Conservation (phyloP, 1,140 invertebrate genomes). For the Drosophila hydei region DNA sequence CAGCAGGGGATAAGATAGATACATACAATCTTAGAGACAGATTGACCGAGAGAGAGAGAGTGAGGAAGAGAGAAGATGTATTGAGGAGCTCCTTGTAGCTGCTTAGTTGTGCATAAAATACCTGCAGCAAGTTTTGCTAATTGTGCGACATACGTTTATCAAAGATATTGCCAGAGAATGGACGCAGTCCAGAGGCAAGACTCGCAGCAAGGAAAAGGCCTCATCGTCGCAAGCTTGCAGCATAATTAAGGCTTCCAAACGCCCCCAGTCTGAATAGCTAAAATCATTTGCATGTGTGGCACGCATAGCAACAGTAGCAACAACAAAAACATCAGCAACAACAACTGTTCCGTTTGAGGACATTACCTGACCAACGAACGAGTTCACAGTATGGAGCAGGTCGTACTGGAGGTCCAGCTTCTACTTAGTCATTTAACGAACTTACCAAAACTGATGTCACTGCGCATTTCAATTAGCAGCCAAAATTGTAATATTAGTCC, state of each 20-base stretch:
- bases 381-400: slow-evolving; percentile 7
- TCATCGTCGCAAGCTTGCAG: slow-evolving; percentile 65
- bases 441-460: slow-evolving; percentile 15
- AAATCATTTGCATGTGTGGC: slow-evolving; percentile 69
- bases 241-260: slow-evolving; percentile 73
- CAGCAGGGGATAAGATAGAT: slow-evolving; percentile 12
- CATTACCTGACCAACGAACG: slow-evolving; percentile 34
- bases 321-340: slow-evolving; percentile 28
- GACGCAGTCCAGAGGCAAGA: slow-evolving; percentile 27
- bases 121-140: slow-evolving; percentile 77
- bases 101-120: slow-evolving; percentile 65
- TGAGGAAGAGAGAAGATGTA: neutral
- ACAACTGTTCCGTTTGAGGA: slow-evolving; percentile 25
- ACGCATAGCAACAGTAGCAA: slow-evolving; percentile 46
- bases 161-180: slow-evolving; percentile 44
- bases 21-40: neutral
- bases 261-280: slow-evolving; percentile 47
- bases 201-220: slow-evolving; percentile 19
- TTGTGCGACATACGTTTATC: slow-evolving; percentile 68
- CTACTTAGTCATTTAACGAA: slow-evolving; percentile 43
- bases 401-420: slow-evolving; percentile 1
- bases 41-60: slow-evolving; percentile 2
- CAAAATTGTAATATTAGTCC: slow-evolving; percentile 35
- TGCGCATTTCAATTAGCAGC: slow-evolving; percentile 25
- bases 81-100: slow-evolving; percentile 3